phyloP scores from a whole-genome alignment of 37 sponge, comb jelly and placozoan species.

The Hexactinellida sp. region DNA sequence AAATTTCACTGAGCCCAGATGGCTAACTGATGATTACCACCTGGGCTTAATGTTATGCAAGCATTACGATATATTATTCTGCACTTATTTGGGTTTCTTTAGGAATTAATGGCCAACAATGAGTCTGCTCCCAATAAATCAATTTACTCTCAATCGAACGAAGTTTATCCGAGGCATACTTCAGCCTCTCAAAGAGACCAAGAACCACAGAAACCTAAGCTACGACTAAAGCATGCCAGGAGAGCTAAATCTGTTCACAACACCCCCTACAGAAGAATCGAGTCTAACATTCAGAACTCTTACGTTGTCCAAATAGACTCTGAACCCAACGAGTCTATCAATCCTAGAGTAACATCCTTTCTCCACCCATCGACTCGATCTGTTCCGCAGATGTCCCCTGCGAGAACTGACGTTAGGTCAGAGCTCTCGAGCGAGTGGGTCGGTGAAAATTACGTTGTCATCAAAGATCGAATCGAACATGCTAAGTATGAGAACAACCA shows the following conservation, averaged over 20 bases:
- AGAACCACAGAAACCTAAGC: not conserved
- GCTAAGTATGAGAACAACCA: slow-evolving; percentile 11
- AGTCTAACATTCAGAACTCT: not conserved
- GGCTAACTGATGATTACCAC: too few relatives aligned
- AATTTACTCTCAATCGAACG: not conserved
- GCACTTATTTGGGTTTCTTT: too few relatives aligned
- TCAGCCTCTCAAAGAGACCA: not conserved
- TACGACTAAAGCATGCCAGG: not conserved
- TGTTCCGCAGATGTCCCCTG: not conserved
- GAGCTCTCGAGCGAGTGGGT: not conserved
- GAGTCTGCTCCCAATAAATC: not conserved
- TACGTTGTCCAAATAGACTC: not conserved
- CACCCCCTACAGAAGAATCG: not conserved
- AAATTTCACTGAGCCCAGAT: too few relatives aligned
- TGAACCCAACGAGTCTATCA: not conserved
- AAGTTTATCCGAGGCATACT: not conserved
- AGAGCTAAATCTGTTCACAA: not conserved
- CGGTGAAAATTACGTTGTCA: not conserved
- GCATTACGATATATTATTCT: too few relatives aligned
- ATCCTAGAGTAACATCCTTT: not conserved
- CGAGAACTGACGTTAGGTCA: not conserved
- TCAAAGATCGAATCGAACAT: not conserved
- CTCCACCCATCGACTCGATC: not conserved
- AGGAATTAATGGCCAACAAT: not conserved
- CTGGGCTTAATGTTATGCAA: too few relatives aligned